Evolutionary conservation across 1,140 invertebrate species (phyloP), one percentile per base, ranked within the genome.

Genomic region (Lordiphosa stackelbergi): DNA sequence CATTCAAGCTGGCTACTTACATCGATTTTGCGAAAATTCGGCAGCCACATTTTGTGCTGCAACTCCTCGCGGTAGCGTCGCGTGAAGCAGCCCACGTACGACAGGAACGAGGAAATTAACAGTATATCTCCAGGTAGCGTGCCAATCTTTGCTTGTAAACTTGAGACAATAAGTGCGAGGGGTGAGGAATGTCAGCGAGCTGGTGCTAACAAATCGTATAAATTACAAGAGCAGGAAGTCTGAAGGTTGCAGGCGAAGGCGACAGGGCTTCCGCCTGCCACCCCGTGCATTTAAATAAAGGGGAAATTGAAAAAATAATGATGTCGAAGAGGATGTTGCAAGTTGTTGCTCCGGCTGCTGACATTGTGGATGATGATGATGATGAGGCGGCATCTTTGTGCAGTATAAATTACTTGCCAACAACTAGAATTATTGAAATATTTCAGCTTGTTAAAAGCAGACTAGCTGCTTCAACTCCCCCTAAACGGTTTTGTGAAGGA

Each of bases 81-180:
- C 22, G 94, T 96, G 87, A 99, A 99, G 77, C 95, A 97, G 10
- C 97, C 97, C 36, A 97, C 93, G 87, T 98, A 99, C 0, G 97
- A 98, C 43, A 98, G 94, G 89, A 98, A 98, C 7, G 97, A 96
- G 31, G 96, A 95, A 28, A 96, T 93, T 40, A 98, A 87, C 3
- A 98, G 89, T 47, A 98, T 93, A 87, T 99, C 96, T 11, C 97
- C 97, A 5, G 97, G 95, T 49, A 98, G 89, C 60, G 94, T 97
- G 37, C 92, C 90, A 66, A 91, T 93, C 71, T 92, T 75, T 74
- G 85, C 70, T 90, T 89, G 62, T 89, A 88, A 55, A 88, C 91
- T 84, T 37, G 16, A 45, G 40, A 34, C 9, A 69, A 53, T 9
- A 41, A 45, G 16, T 37, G 9, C 6, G 22, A 6, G 11, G 36